Evolutionary conservation across 2,113 vertebrate species (phyloP), one percentile per base, ranked within the genome.

Genomic region (Mirounga angustirostris): DNA sequence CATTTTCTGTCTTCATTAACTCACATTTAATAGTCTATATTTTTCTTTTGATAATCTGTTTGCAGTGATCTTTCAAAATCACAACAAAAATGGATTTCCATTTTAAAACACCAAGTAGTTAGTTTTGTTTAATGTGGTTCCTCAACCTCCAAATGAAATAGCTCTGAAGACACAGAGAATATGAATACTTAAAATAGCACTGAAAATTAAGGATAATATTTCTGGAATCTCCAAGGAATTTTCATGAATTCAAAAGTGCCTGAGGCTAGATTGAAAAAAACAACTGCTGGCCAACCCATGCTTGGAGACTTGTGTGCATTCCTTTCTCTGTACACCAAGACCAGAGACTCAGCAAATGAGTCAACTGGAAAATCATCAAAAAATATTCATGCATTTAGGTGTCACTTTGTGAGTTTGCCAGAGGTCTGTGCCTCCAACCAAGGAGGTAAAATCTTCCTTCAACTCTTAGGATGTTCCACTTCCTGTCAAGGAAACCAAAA

Each of bases 101-200:
- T 43, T 97, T 92, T 36, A 95, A 82, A 97, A 82, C 74, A 91
- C 24, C 54, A 87, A 2, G 73, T 50, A 52, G 33, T 91, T 67
- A 63, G 14, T 59, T 73, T 54, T 46, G 18, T 26, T 67, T 82
- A 73, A 91, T 69, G 26, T 22, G 56, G 2, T 52, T 78, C 30
- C 33, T 73, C 15, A 76, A 67, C 24, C 83, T 73, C 67, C 46
- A 85, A 85, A 73, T 61, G 56, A 96, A 93, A 86, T 69, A 69
- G 19, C 65, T 85, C 33, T 82, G 73, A 95, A 89, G 56, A 82
- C 19, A 52, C 7, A 85, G 52, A 73, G 93, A 90, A 61, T 80
- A 82, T 5, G 24, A 78, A 33, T 54, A 52, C 10, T 84, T 4
- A n/a, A n/a, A 88, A n/a, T 61, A 63, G 6, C 59, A 67, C 43